Percentiles rank a stretch among this genome's conserved stretches.
These are phyloP conservation scores for Atherinomorus stipes DNA, from an alignment of 2,113 vertebrate species.

Conservation along the genomic window DNA sequence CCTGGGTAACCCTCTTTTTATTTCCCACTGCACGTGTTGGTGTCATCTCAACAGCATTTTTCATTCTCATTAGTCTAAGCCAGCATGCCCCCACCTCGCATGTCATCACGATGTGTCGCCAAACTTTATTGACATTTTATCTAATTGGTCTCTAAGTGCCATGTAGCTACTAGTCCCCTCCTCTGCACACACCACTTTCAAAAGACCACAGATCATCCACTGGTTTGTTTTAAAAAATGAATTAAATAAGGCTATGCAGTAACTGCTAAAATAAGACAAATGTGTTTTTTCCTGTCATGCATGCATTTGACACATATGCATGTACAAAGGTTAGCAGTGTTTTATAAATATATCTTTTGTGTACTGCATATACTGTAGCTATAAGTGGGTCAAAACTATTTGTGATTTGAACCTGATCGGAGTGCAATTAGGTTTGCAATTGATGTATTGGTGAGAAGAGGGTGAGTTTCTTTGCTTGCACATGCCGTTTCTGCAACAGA, in stretches of 20 bases:
- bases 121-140: background rate
- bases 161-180: background rate
- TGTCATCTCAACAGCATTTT: background rate
- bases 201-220: background rate
- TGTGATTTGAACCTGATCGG: slow-evolving; percentile 1
- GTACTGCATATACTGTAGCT: too few relatives aligned
- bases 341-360: too few relatives aligned
- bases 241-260: background rate
- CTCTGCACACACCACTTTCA: background rate
- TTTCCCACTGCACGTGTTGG: background rate
- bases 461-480: slow-evolving; percentile 17
- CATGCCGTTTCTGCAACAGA: slow-evolving; percentile 35
- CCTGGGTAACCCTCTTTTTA: slow-evolving; percentile 1
- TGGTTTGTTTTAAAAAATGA: background rate
- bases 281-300: background rate
- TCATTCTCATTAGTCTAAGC: slow-evolving; percentile 3
- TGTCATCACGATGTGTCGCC: background rate
- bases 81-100: background rate
- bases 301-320: background rate
- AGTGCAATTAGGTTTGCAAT: background rate
- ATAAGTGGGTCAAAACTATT: background rate
- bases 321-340: too few relatives aligned
- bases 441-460: background rate
- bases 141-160: background rate
- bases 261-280: background rate